Evolutionary conservation across 2,113 vertebrate species (phyloP), one percentile per base, ranked within the genome.

Genomic region (Ameiurus melas): DNA sequence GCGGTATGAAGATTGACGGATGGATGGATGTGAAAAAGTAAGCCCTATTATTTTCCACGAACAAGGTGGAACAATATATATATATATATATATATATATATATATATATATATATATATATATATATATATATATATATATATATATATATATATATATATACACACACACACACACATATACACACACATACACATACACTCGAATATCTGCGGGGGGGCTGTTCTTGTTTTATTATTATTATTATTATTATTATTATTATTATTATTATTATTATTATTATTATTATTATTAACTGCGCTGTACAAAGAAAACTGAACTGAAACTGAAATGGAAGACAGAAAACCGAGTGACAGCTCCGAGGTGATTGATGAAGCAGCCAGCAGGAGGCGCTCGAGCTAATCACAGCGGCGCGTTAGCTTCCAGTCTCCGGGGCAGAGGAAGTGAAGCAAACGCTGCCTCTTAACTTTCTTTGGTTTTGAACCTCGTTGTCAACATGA

Each of bases 301-400:
- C 9, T 68, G 66, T 14, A 17, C 10, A 17, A 33, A 36, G 19
- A 7, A 19, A 36, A 33, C 30, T 19, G 19, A 22, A 10, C 0
- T n/a, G 12, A n/a, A 78, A 51, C 9, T 25, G 20, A 51, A 77
- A 51, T 7, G 13, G 13, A 27, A 13, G 25, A 27, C 10, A 25
- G 22, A 14, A 47, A 14, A 27, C 0, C 14, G 10, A 9, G 70
- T 43, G 43, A 16, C 22, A 27, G 16, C 4, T 14, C 75, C 60
- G 58, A 83, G 58, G 81, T 64, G 20, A 43, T 58, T 33, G 17
- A 58, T 17, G 33, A 70, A 79, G 39, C 80, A 20, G 25, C 92
- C 94, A 91, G 71, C 82, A 92, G 91, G 91, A 87, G 91, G 87
- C 91, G 91, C 90, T 89, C 68, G 8, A 66, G 88, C 90, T 89